Evolutionary conservation across 1,140 invertebrate genomes (phyloP).

Genomic region (Hycleus cichorii): DNA sequence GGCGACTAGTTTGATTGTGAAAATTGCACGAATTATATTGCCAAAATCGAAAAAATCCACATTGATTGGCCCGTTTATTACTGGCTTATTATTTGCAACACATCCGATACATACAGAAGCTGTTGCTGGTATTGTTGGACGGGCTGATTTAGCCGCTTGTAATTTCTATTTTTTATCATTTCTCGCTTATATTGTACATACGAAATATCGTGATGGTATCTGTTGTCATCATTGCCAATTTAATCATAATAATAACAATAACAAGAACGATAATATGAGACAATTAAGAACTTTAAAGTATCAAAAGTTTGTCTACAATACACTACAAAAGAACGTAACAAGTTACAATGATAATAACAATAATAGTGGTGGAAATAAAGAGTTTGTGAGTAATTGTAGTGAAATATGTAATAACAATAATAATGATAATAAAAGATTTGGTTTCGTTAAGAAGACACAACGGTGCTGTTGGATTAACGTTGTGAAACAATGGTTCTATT

Average conservation of each 20-base stretch:
- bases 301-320: constrained; percentile 28
- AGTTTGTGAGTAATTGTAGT: constrained; percentile 14
- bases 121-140: constrained; percentile 89
- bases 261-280: constrained; percentile 3
- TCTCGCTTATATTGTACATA: constrained; percentile 65
- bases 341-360: constrained; percentile 22
- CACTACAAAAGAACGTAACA: constrained; percentile 31
- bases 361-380: constrained; percentile 9
- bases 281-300: constrained; percentile 21
- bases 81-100: constrained; percentile 84
- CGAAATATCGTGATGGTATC: constrained; percentile 48
- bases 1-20: constrained; percentile 72
- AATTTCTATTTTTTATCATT: constrained; percentile 86
- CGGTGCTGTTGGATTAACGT: constrained; percentile 37
- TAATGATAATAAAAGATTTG: too few species aligned
- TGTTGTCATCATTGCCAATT: constrained; percentile 20
- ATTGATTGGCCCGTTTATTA: constrained; percentile 60
- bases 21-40: constrained; percentile 57
- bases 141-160: constrained; percentile 88
- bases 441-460: neutral
- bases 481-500: constrained; percentile 50
- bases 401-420: constrained; percentile 6
- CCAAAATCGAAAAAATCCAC: constrained; percentile 45
- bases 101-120: constrained; percentile 97
- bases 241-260: neutral